phyloP scores from a whole-genome alignment of 2,113 vertebrate species.

The Lampris incognitus region DNA sequence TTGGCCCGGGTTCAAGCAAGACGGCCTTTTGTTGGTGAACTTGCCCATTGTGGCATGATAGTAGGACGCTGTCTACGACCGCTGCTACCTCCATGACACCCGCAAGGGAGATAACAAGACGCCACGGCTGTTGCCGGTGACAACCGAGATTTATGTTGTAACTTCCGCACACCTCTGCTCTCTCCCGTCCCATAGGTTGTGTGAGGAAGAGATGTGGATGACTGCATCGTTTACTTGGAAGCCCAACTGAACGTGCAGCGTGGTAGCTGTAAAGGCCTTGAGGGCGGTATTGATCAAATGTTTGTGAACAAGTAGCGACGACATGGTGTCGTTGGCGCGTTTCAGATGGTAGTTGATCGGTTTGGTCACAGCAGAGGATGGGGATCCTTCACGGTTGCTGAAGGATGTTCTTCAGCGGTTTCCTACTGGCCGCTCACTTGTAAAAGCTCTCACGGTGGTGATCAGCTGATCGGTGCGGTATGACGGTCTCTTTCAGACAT shows the following conservation, averaged over 20 bases:
- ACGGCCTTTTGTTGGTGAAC: slow-evolving; percentile 67
- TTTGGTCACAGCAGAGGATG: background rate
- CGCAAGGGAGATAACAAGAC: slow-evolving; percentile 75
- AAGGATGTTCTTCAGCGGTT: background rate
- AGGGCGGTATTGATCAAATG: background rate
- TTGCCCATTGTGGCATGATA: slow-evolving; percentile 67
- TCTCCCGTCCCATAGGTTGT: slow-evolving; percentile 48
- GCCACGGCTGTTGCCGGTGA: slow-evolving; percentile 75
- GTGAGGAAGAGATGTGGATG: slow-evolving; percentile 47
- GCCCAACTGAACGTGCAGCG: slow-evolving; percentile 23
- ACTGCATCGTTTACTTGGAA: slow-evolving; percentile 39
- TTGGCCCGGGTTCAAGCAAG: slow-evolving; percentile 75
- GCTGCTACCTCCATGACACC: slow-evolving; percentile 60
- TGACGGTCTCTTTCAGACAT: slow-evolving; percentile 16
- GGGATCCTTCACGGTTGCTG: background rate
- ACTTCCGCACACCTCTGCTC: slow-evolving; percentile 40
- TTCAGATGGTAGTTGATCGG: background rate
- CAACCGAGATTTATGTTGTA: slow-evolving; percentile 60
- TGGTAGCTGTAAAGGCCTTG: background rate
- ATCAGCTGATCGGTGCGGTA: background rate
- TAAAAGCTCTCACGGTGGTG: background rate
- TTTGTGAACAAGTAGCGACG: slow-evolving; percentile 7
- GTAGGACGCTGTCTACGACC: slow-evolving; percentile 68
- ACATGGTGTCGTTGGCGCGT: background rate
- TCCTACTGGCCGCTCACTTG: background rate